Conservation (phyloP, 1,140 invertebrate genomes). For the Camponotus floridanus region DNA sequence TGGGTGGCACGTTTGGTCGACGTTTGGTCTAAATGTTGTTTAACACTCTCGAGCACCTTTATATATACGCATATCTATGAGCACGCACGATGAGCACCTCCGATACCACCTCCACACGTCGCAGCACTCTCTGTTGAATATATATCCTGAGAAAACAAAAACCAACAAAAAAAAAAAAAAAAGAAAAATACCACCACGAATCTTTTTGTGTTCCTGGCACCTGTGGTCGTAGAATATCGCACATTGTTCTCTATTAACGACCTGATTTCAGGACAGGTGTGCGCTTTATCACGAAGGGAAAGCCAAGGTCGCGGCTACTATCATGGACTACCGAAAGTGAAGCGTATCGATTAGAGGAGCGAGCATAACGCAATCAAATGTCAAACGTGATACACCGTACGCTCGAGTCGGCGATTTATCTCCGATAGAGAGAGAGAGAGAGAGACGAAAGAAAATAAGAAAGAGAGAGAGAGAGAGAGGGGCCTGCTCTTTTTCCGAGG, state of each 20-base stretch:
- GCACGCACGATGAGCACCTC: conserved; percentile 67
- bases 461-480: conserved; percentile 8
- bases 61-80: conserved; percentile 50
- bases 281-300: conserved; percentile 57
- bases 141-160: conserved; percentile 58
- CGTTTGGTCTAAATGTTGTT: conserved; percentile 57
- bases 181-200: conserved; percentile 25
- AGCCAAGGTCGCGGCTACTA: conserved; percentile 55
- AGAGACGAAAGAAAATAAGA: background rate
- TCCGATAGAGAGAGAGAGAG: conserved; percentile 29
- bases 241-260: conserved; percentile 65
- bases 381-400: conserved; percentile 53
- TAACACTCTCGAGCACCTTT: conserved; percentile 55
- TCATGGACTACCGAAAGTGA: conserved; percentile 63
- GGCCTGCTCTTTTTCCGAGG: background rate
- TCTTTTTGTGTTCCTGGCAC: conserved; percentile 61
- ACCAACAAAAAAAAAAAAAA: conserved; percentile 39
- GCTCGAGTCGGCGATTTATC: conserved; percentile 36
- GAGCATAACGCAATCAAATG: conserved; percentile 58
- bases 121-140: conserved; percentile 61
- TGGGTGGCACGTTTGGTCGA: conserved; percentile 36
- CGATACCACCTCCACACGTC: conserved; percentile 62
- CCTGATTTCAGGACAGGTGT: conserved; percentile 75
- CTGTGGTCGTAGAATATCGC: conserved; percentile 36
- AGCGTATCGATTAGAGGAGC: conserved; percentile 61